Evolutionary conservation across 1,140 invertebrate species (phyloP).

Genomic region (Heliconius hewitsoni): DNA sequence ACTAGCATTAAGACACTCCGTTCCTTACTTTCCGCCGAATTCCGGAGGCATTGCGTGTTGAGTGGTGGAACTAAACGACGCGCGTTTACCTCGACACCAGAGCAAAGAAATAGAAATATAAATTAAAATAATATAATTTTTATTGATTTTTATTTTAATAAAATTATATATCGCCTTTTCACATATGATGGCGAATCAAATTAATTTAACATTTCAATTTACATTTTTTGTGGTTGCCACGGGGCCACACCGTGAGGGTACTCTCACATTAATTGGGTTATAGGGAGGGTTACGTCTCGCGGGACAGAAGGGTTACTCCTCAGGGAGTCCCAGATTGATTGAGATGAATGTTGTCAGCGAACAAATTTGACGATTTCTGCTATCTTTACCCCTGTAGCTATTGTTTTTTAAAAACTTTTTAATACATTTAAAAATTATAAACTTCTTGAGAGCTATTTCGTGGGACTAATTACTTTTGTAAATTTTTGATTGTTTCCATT

Average conservation of each 20-base stretch:
- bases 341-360: conserved; percentile 71
- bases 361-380: conserved; percentile 59
- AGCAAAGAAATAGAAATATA: no score
- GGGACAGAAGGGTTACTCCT: conserved; percentile 67
- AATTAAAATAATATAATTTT: neutral
- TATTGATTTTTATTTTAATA: conserved; percentile 5
- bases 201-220: conserved; percentile 69
- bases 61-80: no score
- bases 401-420: conserved; percentile 43
- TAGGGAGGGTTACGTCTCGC: conserved; percentile 49
- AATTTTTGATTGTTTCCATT: conserved; percentile 44
- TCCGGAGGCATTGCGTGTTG: no score
- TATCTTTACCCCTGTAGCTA: conserved; percentile 43
- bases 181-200: conserved; percentile 50
- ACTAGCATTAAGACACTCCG: no score
- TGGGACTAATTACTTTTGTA: conserved; percentile 39
- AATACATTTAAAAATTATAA: conserved; percentile 40
- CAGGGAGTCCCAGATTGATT: conserved; percentile 65
- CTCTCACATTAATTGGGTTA: conserved; percentile 69
- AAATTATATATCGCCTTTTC: conserved; percentile 20
- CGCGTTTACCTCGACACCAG: no score
- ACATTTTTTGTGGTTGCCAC: conserved; percentile 58
- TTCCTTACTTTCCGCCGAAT: no score
- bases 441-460: conserved; percentile 61
- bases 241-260: conserved; percentile 47